Conservation (phyloP, 2,888 invertebrate genomes). For the Melinaea menophilus region DNA sequence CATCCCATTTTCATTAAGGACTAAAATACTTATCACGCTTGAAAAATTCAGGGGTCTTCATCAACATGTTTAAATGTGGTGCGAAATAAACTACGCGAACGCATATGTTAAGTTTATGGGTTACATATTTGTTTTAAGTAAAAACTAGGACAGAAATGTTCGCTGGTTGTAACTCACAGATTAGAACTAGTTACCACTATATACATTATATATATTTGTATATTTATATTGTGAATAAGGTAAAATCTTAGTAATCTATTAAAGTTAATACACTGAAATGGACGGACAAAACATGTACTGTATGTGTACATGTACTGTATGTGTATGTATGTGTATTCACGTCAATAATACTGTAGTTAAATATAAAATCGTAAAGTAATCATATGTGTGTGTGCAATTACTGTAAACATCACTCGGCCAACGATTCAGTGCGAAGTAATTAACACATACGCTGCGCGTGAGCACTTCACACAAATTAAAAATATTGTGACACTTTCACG, state of each 20-base stretch:
- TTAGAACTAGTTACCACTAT: too few species aligned
- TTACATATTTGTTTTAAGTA: too few species aligned
- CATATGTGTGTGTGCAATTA: constrained; percentile 45
- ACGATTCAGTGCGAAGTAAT: constrained; percentile 44
- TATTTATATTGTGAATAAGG: not conserved
- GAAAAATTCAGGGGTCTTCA: constrained; percentile 7
- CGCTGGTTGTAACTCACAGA: too few species aligned
- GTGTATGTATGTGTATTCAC: too few species aligned
- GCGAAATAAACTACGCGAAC: not conserved
- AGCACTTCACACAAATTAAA: constrained; percentile 31
- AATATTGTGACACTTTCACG: constrained; percentile 26
- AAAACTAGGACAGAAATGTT: too few species aligned
- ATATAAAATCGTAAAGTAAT: constrained; percentile 2
- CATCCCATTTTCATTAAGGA: constrained; percentile 12
- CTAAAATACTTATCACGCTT: constrained; percentile 11
- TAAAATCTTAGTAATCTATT: not conserved
- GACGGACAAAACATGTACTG: not conserved
- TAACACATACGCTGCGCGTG: constrained; percentile 28
- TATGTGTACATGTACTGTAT: too few species aligned
- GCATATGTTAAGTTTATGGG: too few species aligned
- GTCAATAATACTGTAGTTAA: not conserved
- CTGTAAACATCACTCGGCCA: constrained; percentile 49
- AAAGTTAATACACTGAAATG: not conserved
- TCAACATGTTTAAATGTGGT: constrained; percentile 1
- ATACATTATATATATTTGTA: too few species aligned